Evolutionary conservation across 2,113 vertebrate genomes (phyloP).

Genomic region (Chloropsis cyanopogon): DNA sequence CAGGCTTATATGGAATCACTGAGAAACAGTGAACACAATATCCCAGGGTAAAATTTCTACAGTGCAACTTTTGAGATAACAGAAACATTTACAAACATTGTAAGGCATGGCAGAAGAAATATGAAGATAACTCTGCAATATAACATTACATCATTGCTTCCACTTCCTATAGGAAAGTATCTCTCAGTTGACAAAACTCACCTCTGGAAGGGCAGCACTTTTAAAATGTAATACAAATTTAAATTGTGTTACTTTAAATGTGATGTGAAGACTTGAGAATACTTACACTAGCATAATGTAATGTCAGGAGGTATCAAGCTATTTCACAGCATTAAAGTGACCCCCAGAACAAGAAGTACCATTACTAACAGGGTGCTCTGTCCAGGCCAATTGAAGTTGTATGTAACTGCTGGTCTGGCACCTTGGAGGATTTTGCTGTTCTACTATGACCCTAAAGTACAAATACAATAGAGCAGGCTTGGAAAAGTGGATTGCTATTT

Average conservation of each 20-base stretch:
- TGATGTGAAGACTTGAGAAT: not conserved
- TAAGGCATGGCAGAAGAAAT: not conserved
- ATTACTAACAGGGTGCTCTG: not conserved
- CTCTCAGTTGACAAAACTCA: not conserved
- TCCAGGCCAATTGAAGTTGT: not conserved
- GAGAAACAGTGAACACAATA: not conserved
- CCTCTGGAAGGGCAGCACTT: not conserved
- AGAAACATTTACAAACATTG: not conserved
- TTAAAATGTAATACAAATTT: not conserved
- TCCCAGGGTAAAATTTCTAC: not conserved
- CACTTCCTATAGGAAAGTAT: not conserved
- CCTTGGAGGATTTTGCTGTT: not conserved
- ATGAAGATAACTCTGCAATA: not conserved
- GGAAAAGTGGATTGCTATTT: not conserved
- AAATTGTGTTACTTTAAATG: not conserved
- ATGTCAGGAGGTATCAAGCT: not conserved
- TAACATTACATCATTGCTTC: not conserved
- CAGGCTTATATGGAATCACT: not conserved
- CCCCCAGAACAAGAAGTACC: not conserved
- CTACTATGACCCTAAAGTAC: not conserved
- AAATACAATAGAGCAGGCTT: not conserved
- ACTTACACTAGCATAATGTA: not conserved
- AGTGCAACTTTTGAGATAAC: not conserved
- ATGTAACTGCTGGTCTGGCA: not conserved
- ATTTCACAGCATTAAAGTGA: not conserved